Percentiles rank a stretch among this genome's conserved stretches.
Evolutionary conservation across 2,797 vertebrate species (phyloP).

Genomic region (Siniperca undulata): DNA sequence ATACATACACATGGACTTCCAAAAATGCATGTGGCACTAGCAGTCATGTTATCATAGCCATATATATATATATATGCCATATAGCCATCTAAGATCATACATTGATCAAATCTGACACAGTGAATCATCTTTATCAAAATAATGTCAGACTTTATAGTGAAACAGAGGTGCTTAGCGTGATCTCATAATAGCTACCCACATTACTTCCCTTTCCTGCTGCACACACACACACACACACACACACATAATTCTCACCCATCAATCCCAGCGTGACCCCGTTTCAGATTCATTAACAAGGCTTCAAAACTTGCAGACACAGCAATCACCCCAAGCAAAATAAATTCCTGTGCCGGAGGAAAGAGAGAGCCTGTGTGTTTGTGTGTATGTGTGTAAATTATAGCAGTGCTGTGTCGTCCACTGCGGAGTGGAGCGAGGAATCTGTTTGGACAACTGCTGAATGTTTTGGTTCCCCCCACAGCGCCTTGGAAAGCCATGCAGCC

Average conservation of each 20-base stretch:
- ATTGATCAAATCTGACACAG: constrained; percentile 43
- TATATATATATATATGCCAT: neutral
- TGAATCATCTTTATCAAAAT: constrained; percentile 46
- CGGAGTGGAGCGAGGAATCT: constrained; percentile 79
- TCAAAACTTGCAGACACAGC: constrained; percentile 85
- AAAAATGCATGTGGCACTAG: neutral
- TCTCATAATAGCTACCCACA: constrained; percentile 63
- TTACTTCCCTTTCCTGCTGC: constrained; percentile 53
- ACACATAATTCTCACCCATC: constrained; percentile 76
- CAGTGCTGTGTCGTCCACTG: constrained; percentile 70
- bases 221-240: constrained; percentile 22
- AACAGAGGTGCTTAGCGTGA: constrained; percentile 73
- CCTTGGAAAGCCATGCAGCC: constrained; percentile 81
- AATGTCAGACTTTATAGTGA: constrained; percentile 49
- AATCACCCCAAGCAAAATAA: constrained; percentile 84
- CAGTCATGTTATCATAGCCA: constrained; percentile 8
- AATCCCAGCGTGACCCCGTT: constrained; percentile 80
- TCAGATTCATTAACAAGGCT: constrained; percentile 85
- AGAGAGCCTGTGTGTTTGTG: constrained; percentile 42
- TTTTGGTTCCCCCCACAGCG: constrained; percentile 85
- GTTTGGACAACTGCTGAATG: constrained; percentile 89
- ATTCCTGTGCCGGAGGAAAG: constrained; percentile 73
- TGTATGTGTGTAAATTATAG: constrained; percentile 69
- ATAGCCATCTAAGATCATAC: neutral
- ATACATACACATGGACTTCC: constrained; percentile 16